These are phyloP conservation scores for Orientallactaga bullata DNA, from an alignment of 2,113 vertebrate species.

Conservation along the genomic window DNA sequence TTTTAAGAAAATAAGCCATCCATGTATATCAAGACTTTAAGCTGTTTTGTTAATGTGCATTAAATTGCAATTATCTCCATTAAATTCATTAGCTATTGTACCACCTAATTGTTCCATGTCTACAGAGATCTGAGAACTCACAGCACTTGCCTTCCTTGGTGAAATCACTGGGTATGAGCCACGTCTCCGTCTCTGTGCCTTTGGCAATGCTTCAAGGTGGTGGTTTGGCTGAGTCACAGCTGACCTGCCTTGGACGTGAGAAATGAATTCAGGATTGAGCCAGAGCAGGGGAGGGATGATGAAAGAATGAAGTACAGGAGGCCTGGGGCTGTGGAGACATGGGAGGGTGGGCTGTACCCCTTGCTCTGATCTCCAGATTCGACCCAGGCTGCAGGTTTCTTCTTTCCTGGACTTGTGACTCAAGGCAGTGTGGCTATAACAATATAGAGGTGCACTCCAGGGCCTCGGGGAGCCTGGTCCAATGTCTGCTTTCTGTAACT, in stretches of 20 bases:
- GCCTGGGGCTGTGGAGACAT: not conserved
- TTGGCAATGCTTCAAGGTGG: not conserved
- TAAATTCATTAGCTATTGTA: constrained; percentile 60
- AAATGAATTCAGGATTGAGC: not conserved
- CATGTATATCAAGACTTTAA: constrained; percentile 57
- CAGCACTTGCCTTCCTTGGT: not conserved
- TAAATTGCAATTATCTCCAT: constrained; percentile 66
- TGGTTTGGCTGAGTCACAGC: not conserved
- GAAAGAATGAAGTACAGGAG: not conserved
- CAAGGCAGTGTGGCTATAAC: too few species aligned
- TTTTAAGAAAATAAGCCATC: not conserved
- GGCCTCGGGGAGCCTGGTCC: not conserved
- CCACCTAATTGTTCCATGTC: constrained; percentile 36
- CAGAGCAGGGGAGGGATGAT: not conserved
- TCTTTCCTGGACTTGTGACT: not conserved
- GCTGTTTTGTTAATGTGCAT: constrained; percentile 60
- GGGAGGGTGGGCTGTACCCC: not conserved
- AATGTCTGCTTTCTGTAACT: not conserved
- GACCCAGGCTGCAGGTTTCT: not conserved
- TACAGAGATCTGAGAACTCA: not conserved
- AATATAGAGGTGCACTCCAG: not conserved
- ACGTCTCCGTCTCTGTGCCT: not conserved
- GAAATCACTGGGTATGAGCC: not conserved
- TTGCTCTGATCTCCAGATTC: not conserved
- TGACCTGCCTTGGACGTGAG: not conserved